These are phyloP conservation scores for Ectropis crepuscularia DNA, from an alignment of 2,888 invertebrate species.

Conservation along the genomic window DNA sequence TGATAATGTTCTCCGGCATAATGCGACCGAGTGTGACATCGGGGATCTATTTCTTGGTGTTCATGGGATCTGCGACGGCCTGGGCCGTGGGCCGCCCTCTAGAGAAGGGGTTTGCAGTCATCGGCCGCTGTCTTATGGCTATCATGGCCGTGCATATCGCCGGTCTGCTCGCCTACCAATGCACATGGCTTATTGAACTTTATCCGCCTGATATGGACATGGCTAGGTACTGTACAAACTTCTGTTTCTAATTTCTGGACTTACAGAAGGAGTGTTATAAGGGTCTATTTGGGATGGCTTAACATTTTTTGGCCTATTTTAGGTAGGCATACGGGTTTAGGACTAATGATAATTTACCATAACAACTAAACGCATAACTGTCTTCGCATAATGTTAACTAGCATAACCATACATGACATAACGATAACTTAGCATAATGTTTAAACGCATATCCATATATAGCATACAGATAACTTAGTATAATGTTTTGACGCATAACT, in stretches of 20 bases:
- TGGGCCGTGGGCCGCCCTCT: conserved; percentile 93
- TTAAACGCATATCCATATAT: too few relatives aligned
- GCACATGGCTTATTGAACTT: conserved; percentile 90
- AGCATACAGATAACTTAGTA: too few relatives aligned
- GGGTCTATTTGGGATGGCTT: too few relatives aligned
- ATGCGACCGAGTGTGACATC: conserved; percentile 93
- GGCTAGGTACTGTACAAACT: conserved; percentile 86
- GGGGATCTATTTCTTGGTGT: conserved; percentile 94
- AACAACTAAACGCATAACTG: too few relatives aligned
- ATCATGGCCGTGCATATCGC: conserved; percentile 91
- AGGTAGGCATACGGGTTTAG: too few relatives aligned
- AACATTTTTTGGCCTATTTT: too few relatives aligned
- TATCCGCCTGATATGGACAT: conserved; percentile 88
- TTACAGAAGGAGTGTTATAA: not conserved
- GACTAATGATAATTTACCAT: too few relatives aligned
- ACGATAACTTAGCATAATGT: too few relatives aligned
- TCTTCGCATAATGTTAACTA: too few relatives aligned
- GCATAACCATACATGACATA: too few relatives aligned
- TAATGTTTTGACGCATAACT: too few relatives aligned
- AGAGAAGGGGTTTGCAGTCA: conserved; percentile 90
- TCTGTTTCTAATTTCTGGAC: not conserved
- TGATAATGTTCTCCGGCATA: conserved; percentile 89
- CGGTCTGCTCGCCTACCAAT: conserved; percentile 92
- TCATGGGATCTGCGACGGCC: conserved; percentile 93
- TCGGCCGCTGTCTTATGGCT: conserved; percentile 89